Conservation (phyloP, 2,797 vertebrate genomes). For the Pogoniulus pusillus region DNA sequence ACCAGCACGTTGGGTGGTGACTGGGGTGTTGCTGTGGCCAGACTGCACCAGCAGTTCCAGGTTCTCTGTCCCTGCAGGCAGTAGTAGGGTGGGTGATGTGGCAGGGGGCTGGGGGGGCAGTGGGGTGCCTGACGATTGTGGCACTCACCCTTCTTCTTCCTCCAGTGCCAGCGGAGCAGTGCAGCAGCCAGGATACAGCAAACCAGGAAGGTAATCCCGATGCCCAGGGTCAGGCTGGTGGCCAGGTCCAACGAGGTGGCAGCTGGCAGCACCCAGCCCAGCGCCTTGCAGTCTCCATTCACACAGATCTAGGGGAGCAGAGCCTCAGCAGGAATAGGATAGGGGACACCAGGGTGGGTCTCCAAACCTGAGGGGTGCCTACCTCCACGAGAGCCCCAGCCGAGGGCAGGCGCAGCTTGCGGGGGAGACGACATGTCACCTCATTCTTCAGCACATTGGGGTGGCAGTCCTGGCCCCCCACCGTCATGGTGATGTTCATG, state of each 20-base stretch:
- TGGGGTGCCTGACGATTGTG: accelerated
- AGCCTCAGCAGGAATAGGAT: not conserved
- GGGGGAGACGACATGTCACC: constrained; percentile 88
- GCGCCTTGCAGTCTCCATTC: constrained; percentile 78
- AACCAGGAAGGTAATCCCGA: constrained; percentile 80
- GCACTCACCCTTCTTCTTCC: constrained; percentile 77
- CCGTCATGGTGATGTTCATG: constrained; percentile 87
- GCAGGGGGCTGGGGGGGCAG: accelerated
- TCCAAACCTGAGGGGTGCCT: accelerated
- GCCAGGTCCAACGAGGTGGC: constrained; percentile 77
- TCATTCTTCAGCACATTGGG: constrained; percentile 87
- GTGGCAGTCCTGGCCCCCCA: constrained; percentile 85
- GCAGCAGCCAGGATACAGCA: constrained; percentile 76
- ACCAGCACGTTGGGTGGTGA: not conserved
- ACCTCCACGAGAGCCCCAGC: constrained; percentile 85
- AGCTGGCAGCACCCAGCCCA: constrained; percentile 84
- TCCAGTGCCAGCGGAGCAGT: constrained; percentile 80
- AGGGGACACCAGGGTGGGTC: not conserved
- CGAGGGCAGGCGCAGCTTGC: constrained; percentile 77
- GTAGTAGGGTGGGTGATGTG: not conserved
- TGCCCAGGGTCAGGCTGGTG: constrained; percentile 82
- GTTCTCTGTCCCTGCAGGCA: constrained; percentile 39
- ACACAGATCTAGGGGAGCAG: constrained; percentile 83
- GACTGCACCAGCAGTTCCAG: constrained; percentile 53
- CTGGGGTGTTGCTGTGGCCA: not conserved